Evolutionary conservation across 1,140 invertebrate genomes (phyloP), one percentile per base, ranked within the genome.

Genomic region (Brachionus koreanus): DNA sequence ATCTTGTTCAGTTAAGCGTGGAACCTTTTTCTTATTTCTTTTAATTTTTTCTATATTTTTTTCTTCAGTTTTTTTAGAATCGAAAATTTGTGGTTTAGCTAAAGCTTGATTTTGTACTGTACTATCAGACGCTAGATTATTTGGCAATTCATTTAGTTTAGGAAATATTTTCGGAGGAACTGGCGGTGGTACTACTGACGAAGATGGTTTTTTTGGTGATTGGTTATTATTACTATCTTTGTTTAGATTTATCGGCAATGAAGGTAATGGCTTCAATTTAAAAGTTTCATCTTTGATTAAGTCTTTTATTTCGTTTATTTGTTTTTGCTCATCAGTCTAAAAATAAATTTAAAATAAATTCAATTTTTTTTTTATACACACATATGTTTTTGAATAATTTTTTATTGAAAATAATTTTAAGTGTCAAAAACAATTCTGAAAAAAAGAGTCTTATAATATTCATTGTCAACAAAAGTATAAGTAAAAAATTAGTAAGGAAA

Each of bases 21-120:
- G 76, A 10, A 52, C 16, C 16, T 79, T 79, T 79, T 79, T 79
- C 35, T 43, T 39, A 39, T 61, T 65, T 29, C 76, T 19, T 35
- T 65, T 79, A 16, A 79, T 79, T 57, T 65, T 42, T 7, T 65
- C 61, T 0, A 57, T 61, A 42, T 79, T 79, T 42, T 46, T 74
- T 46, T 74, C 69, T 12, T 74, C 63, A 25, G 25, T 69, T 37
- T 37, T 69, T 37, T 69, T 69, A 2, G 29, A n/a, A 6, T 69
- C 65, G 16, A 42, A 39, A 37, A 39, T 69, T 19, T 19, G 29
- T 12, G 65, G 29, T 12, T 69, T 39, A 10, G 37, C 29, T 37
- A 33, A 12, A 19, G 65, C 4, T 39, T 42, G n/a, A 69, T 69
- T 69, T 37, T 16, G 16, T 13, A 69, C 16, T 39, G 35, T 23